Base-by-base conservation (phyloP, 2,797 vertebrate genomes). In the Sphenodon punctatus region DNA sequence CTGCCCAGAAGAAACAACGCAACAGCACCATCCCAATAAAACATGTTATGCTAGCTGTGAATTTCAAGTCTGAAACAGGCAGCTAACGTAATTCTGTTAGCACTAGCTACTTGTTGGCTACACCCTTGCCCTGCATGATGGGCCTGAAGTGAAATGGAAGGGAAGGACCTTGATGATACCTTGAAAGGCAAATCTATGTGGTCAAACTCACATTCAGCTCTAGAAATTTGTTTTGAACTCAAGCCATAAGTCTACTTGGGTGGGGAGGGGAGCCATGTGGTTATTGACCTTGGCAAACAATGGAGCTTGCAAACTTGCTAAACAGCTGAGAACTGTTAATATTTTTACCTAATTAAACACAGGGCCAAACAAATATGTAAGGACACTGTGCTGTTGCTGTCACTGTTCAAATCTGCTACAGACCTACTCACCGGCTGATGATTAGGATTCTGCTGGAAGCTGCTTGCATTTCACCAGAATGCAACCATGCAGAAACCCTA, bases 331-430 rank as follows among this genome's bases (percentile, higher is more conserved):
- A 82, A 53, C 0, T 53, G 70, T 63, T 68, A 67, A 70, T 65
- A 25, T 32, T 81, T 75, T 39, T 22, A 27, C n/a, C 67, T 78
- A 60, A 89, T 85, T 78, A 88, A 85, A 63, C 3, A 3, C 58
- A 2, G 77, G 82, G 75, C 69, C 69, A 68, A 58, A 32, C 75
- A 58, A 32, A 19, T 49, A 75, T 46, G 2, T 3, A 41, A 9
- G 0, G 2, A 84, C 78, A 51, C 45, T 70, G n/a, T n/a, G n/a
- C n/a, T n/a, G n/a, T n/a, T n/a, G n/a, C n/a, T n/a, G n/a, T n/a
- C n/a, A n/a, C n/a, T n/a, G n/a, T n/a, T n/a, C n/a, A n/a, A n/a
- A n/a, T n/a, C n/a, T 27, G 55, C 1, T 2, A 55, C 67, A 88
- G 78, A 60, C 46, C 8, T 39, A 14, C 36, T 22, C 42, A 3